These are phyloP conservation scores for Scomber colias DNA, from an alignment of 2,113 vertebrate genomes.

Conservation along the genomic window DNA sequence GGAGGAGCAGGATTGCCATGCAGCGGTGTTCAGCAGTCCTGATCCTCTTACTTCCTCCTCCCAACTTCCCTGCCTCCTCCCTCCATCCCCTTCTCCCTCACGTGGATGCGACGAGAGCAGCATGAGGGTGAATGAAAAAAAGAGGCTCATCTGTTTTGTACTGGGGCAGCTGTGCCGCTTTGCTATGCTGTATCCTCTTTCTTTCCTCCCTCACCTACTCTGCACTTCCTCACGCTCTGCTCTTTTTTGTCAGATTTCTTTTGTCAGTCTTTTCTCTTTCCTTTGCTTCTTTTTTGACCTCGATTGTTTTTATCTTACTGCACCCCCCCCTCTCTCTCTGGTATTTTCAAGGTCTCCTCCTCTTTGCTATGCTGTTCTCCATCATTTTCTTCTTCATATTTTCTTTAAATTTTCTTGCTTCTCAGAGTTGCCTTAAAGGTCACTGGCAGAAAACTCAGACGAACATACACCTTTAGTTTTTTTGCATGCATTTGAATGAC, in stretches of 20 bases:
- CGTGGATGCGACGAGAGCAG: constrained; percentile 69
- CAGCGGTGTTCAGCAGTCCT: constrained; percentile 34
- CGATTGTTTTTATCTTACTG: background rate
- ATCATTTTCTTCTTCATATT: background rate
- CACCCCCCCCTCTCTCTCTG: background rate
- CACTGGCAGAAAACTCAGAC: background rate
- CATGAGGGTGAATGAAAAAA: constrained; percentile 62
- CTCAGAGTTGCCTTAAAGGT: constrained; percentile 16
- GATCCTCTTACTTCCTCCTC: constrained; percentile 30
- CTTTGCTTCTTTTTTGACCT: background rate
- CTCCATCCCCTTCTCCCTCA: constrained; percentile 46
- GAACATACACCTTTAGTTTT: background rate
- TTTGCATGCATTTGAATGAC: background rate
- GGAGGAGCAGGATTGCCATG: constrained; percentile 20
- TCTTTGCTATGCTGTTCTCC: background rate
- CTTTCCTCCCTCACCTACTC: constrained; percentile 5
- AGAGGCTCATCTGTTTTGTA: constrained; percentile 40
- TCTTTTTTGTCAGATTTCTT: background rate
- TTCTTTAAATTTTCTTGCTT: background rate
- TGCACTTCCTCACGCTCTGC: background rate
- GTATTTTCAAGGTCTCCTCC: too few species aligned
- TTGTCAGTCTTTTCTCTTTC: too few species aligned
- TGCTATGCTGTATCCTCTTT: background rate
- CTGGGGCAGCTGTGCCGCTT: constrained; percentile 49
- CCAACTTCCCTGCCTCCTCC: constrained; percentile 32